Base-by-base conservation (phyloP, 2,888 invertebrate species). In the Fissipunctia ypsillon region DNA sequence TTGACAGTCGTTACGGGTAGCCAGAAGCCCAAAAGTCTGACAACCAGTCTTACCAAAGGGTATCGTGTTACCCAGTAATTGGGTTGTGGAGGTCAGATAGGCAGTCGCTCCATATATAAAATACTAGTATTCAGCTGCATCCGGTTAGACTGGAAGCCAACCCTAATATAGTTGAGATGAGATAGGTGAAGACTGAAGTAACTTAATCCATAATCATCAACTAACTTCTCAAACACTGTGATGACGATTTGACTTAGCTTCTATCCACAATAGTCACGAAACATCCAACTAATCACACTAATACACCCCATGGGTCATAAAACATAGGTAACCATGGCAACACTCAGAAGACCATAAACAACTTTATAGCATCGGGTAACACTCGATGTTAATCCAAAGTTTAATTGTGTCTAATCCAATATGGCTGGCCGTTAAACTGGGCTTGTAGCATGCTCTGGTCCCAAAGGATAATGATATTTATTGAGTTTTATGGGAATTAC, bases 341-440 rank as follows among this genome's bases (percentile, higher is more conserved):
- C 80, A 41, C 41, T 56, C 28, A 50, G 43, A 50, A 50, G 31
- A 78, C 43, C 67, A 80, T 72, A 80, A 81, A 80, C 81, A 59
- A 76, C 54, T 80, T 80, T 80, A 80, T 76, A 38, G 76, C 63
- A 45, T 52, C 35, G 75, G 72, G 73, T 63, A 41, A 80, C 68
- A 79, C 65, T 79, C 54, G 25, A 64, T 75, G 75, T 76, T 76
- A 76, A 61, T 76, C 28, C 57, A 66, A 57, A 71, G 72, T 81
- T 81, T 72, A 81, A 81, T 80, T 80, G 81, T 81, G 41, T 63
- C 63, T 81, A 72, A 72, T 81, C 76, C 76, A 81, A 76, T 69
- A 73, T 69, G 81, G 69, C 52, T 7, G 69, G 25, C 25, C 59
- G 38, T 76, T 76, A 69, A 69, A 69, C 50, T 50, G 41, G 48